Evolutionary conservation across 2,888 invertebrate species (phyloP).

Genomic region (Noctua janthina): DNA sequence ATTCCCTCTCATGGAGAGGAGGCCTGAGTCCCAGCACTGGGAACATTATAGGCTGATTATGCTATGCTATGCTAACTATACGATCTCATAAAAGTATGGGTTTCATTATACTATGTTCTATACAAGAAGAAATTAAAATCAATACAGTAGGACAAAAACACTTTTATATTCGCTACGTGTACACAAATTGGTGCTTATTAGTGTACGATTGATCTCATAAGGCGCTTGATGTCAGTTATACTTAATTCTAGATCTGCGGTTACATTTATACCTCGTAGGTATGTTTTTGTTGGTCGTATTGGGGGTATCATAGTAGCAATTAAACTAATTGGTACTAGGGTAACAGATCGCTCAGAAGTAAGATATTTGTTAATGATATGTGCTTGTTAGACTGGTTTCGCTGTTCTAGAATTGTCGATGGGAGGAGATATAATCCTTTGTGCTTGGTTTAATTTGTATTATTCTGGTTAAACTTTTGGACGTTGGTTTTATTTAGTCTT

Average conservation of each 20-base stretch:
- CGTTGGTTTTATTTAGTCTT: background rate
- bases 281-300: constrained; percentile 40
- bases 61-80: too few species aligned
- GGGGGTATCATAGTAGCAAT: constrained; percentile 55
- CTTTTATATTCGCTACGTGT: background rate
- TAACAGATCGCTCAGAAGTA: constrained; percentile 58
- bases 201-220: background rate
- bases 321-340: constrained; percentile 62
- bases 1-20: too few species aligned
- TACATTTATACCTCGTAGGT: background rate
- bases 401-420: constrained; percentile 50
- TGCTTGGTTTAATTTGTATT: constrained; percentile 29
- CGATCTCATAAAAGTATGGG: too few species aligned
- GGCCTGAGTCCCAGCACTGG: too few species aligned
- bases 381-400: constrained; percentile 53
- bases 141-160: background rate
- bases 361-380: constrained; percentile 67
- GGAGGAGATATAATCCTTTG: constrained; percentile 35
- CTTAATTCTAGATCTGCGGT: constrained; percentile 25
- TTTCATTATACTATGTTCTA: too few species aligned
- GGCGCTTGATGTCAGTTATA: constrained; percentile 33
- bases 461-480: constrained; percentile 14
- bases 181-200: background rate
- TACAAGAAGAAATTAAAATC: background rate
- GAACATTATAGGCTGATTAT: too few species aligned